These are phyloP conservation scores for Branchellion lobata DNA, from an alignment of 2,888 invertebrate genomes.

Conservation along the genomic window DNA sequence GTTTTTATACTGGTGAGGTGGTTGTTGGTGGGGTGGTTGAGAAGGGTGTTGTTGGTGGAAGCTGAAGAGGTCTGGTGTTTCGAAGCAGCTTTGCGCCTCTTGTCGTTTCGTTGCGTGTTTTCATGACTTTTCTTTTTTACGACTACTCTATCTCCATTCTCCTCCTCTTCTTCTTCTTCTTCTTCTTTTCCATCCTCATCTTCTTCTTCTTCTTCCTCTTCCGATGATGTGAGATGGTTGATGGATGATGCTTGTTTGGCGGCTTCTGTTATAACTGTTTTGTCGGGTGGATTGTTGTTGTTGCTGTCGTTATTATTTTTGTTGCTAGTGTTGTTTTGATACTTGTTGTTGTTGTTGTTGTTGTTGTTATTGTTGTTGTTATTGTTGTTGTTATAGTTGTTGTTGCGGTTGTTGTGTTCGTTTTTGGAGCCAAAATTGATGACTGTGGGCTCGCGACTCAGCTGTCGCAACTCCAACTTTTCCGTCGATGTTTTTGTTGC, in stretches of 20 bases:
- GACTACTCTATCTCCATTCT: background rate
- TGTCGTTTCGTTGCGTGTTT: too few relatives aligned
- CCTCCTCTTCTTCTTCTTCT: background rate
- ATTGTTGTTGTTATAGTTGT: slow-evolving; percentile 16
- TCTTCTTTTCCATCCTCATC: slow-evolving; percentile 53
- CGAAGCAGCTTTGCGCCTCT: too few relatives aligned
- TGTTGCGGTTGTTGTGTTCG: background rate
- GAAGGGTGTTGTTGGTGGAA: too few relatives aligned
- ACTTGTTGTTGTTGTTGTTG: background rate
- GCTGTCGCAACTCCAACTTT: slow-evolving; percentile 50
- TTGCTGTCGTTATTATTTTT: too few relatives aligned
- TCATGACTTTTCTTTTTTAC: background rate
- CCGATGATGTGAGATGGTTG: background rate
- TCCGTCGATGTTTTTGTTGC: background rate
- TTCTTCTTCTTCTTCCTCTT: slow-evolving; percentile 49
- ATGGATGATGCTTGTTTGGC: slow-evolving; percentile 54
- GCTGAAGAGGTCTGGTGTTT: too few relatives aligned
- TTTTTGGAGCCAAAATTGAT: slow-evolving; percentile 3
- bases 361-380: background rate
- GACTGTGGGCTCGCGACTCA: slow-evolving; percentile 52
- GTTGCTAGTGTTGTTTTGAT: too few relatives aligned
- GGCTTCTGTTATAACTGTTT: background rate
- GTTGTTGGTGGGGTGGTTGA: background rate
- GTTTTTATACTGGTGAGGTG: background rate
- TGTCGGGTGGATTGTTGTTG: background rate